These are phyloP conservation scores for Drosophila pseudoobscura DNA, from an alignment of 1,140 invertebrate genomes.

Conservation along the genomic window DNA sequence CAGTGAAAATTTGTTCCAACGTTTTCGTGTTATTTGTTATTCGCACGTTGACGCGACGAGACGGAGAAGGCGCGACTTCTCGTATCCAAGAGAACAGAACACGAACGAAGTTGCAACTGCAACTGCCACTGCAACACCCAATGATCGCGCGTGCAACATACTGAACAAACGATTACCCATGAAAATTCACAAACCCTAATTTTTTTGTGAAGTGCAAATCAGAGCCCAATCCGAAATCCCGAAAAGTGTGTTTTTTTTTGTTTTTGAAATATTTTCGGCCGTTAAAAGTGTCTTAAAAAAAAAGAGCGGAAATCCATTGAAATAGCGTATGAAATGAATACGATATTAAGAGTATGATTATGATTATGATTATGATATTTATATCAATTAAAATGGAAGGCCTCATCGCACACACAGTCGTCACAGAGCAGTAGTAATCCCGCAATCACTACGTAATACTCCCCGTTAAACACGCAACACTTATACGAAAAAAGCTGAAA, in stretches of 20 bases:
- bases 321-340: conserved; percentile 5
- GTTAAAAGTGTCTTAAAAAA: conserved; percentile 71
- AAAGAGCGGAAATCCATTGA: conserved; percentile 29
- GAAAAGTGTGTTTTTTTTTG: too few species aligned
- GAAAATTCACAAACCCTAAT: too few species aligned
- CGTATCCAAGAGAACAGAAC: conserved; percentile 15
- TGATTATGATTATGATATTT: conserved; percentile 3
- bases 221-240: too few species aligned
- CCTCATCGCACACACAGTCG: conserved; percentile 8
- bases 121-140: conserved; percentile 31
- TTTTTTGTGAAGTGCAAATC: too few species aligned
- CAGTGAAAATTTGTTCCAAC: conserved; percentile 78
- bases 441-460: too few species aligned
- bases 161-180: conserved; percentile 5
- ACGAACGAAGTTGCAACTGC: conserved; percentile 39
- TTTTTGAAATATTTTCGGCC: conserved; percentile 17
- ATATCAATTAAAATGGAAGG: conserved; percentile 38
- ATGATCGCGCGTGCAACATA: conserved; percentile 52
- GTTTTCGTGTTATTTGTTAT: conserved; percentile 81
- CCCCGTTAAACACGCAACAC: conserved; percentile 38
- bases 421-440: not conserved
- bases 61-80: conserved; percentile 51
- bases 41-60: conserved; percentile 80
- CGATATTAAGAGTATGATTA: too few species aligned
- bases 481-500: conserved; percentile 40